phyloP scores from a whole-genome alignment of 2,888 invertebrate species.

The Peribatodes rhomboidaria region DNA sequence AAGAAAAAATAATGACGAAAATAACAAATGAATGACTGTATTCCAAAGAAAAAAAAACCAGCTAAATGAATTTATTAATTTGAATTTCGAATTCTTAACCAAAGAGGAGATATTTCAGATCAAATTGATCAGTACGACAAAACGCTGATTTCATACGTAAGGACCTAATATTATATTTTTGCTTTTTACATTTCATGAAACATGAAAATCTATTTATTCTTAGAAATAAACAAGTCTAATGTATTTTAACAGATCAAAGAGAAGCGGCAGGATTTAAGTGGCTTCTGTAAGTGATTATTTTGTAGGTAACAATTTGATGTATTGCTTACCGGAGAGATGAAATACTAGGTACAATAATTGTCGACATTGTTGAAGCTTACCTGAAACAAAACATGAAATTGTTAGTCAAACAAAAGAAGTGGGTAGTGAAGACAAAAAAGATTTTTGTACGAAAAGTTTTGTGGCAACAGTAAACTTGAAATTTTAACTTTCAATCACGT shows the following conservation, averaged over 20 bases:
- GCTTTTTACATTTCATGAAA: not conserved
- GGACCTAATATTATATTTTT: not conserved
- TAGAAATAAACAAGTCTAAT: not conserved
- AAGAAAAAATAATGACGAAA: no score
- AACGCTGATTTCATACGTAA: no score
- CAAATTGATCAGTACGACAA: no score
- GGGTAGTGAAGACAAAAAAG: not conserved
- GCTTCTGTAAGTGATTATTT: not conserved
- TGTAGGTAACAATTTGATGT: not conserved
- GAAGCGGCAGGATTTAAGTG: not conserved
- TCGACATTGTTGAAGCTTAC: constrained; percentile 27
- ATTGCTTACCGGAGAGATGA: not conserved
- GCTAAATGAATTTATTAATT: no score
- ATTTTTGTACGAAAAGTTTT: not conserved
- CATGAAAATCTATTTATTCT: not conserved
- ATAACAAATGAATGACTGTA: no score
- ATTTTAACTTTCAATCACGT: constrained; percentile 44
- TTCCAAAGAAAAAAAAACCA: no score
- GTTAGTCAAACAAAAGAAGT: constrained; percentile 1
- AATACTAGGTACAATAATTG: not conserved
- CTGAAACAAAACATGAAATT: constrained; percentile 41
- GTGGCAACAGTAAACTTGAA: constrained; percentile 27
- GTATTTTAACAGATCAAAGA: constrained; percentile 9
- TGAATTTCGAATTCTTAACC: no score
- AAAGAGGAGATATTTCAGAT: no score